Percentiles rank a stretch among this genome's conserved stretches.
phyloP scores from a whole-genome alignment of 2,797 vertebrate genomes.

The Enteromius afrohamiltoni region DNA sequence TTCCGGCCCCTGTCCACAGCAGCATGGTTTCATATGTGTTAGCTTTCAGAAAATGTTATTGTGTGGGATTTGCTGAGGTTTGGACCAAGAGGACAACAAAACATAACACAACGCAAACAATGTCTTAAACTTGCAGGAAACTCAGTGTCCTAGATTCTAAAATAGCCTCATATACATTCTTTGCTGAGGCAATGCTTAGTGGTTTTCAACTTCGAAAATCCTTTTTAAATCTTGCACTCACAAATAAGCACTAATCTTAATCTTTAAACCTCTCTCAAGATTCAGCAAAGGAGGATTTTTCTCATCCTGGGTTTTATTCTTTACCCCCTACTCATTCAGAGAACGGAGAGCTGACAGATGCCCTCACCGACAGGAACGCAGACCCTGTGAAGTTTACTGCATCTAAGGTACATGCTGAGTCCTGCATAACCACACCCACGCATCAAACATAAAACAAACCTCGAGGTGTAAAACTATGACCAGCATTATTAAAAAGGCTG shows the following conservation, averaged over 20 bases:
- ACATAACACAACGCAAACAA: conserved; percentile 34
- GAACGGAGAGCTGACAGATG: conserved; percentile 65
- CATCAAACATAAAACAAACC: conserved; percentile 31
- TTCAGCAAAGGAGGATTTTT: conserved; percentile 25
- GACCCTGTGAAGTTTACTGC: conserved; percentile 51
- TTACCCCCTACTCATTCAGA: conserved; percentile 59
- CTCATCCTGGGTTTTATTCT: conserved; percentile 11
- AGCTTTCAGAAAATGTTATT: conserved; percentile 31
- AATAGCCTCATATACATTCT: conserved; percentile 37
- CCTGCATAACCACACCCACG: conserved; percentile 53
- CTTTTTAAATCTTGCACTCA: conserved; percentile 36
- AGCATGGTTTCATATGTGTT: conserved; percentile 12
- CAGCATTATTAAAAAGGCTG: conserved; percentile 16
- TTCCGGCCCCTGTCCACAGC: not conserved
- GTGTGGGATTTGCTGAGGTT: conserved; percentile 47
- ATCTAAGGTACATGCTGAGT: conserved; percentile 65
- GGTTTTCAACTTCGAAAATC: conserved; percentile 29
- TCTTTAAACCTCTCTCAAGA: conserved; percentile 38
- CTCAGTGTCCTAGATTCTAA: conserved; percentile 36
- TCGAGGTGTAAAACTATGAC: not conserved
- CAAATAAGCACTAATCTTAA: conserved; percentile 43
- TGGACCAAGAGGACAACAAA: conserved; percentile 19
- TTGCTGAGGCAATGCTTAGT: conserved; percentile 31
- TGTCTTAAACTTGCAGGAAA: conserved; percentile 33
- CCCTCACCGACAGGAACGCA: conserved; percentile 54